A percentile compares a stretch with the other conserved stretches of the same genome.
phyloP scores from a whole-genome alignment of 2,888 invertebrate species.

The Apantesis nais region DNA sequence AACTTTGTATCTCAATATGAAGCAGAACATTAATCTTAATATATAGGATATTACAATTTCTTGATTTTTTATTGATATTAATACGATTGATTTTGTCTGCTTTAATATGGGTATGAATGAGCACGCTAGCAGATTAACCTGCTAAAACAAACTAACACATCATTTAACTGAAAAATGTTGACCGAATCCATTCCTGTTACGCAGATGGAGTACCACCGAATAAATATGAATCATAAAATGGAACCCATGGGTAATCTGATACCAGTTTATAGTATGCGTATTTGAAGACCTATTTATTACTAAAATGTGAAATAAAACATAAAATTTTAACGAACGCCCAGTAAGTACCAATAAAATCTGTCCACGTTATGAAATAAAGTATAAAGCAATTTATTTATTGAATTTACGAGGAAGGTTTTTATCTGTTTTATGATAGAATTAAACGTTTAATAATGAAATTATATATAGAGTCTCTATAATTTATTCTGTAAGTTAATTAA shows the following conservation, averaged over 20 bases:
- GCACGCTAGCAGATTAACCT: neutral
- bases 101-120: neutral
- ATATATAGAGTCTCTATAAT: constrained; percentile 31
- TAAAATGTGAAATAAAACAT: constrained; percentile 29
- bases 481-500: constrained; percentile 37
- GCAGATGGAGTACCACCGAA: neutral
- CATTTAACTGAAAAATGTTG: neutral
- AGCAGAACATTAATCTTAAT: too few relatives aligned
- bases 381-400: constrained; percentile 30
- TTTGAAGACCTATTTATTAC: constrained; percentile 21
- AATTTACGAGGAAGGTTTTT: constrained; percentile 27
- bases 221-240: neutral
- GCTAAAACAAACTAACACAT: neutral
- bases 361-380: constrained; percentile 27
- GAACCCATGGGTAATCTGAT: neutral
- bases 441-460: constrained; percentile 26
- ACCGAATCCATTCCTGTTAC: neutral
- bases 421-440: constrained; percentile 29
- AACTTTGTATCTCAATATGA: neutral
- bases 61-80: too few relatives aligned
- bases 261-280: neutral
- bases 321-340: constrained; percentile 28
- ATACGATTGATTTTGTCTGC: neutral
- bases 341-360: constrained; percentile 27
- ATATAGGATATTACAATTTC: too few relatives aligned